phyloP scores from a whole-genome alignment of 1,140 invertebrate species.

The Ips nitidus region DNA sequence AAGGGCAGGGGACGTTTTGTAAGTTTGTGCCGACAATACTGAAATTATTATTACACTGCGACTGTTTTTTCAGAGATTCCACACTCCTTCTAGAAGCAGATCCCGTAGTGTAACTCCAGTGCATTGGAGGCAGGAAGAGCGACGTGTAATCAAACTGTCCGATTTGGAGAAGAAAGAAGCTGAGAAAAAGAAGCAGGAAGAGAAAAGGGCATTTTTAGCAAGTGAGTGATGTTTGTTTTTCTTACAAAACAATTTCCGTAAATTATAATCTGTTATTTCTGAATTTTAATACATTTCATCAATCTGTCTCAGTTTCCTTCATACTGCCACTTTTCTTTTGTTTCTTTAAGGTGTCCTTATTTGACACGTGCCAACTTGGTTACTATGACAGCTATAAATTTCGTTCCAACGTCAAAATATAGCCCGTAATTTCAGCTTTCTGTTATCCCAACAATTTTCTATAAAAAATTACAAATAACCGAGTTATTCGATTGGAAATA shows the following conservation, averaged over 20 bases:
- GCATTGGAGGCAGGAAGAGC: slow-evolving; percentile 86
- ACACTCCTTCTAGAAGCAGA: slow-evolving; percentile 75
- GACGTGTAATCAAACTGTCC: slow-evolving; percentile 76
- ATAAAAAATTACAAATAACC: neutral
- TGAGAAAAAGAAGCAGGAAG: slow-evolving; percentile 62
- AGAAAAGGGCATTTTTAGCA: slow-evolving; percentile 55
- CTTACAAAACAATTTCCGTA: no score
- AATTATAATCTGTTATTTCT: no score
- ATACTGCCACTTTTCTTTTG: no score
- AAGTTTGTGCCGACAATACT: slow-evolving; percentile 51
- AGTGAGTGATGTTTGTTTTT: neutral
- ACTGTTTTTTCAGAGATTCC: slow-evolving; percentile 65
- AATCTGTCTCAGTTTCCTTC: no score
- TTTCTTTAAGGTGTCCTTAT: no score
- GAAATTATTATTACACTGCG: neutral
- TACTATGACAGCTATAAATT: no score
- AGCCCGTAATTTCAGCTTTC: no score
- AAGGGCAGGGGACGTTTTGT: slow-evolving; percentile 89
- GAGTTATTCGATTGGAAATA: no score
- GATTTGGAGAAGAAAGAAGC: slow-evolving; percentile 76
- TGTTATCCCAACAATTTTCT: no score
- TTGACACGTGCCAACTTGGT: no score
- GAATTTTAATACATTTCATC: no score
- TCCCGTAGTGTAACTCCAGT: slow-evolving; percentile 84
- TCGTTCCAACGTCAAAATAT: no score